phyloP scores from a whole-genome alignment of 2,888 invertebrate genomes.

The Sarcophaga rosellei region DNA sequence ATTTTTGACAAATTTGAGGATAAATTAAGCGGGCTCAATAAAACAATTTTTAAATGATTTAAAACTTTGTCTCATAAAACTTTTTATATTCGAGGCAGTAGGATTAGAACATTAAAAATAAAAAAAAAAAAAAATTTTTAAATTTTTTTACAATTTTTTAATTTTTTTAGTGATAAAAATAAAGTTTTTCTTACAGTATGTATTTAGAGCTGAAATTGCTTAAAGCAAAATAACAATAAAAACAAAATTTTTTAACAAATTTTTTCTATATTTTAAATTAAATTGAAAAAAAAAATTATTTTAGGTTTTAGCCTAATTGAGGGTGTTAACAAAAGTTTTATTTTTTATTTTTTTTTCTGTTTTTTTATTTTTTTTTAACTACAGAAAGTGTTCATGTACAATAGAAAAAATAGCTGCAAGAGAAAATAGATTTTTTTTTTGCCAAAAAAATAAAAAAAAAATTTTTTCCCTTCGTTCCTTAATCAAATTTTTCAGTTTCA shows the following conservation, averaged over 20 bases:
- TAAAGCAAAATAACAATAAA: neutral
- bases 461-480: neutral
- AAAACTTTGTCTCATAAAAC: neutral
- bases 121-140: no score
- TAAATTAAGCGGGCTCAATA: slow-evolving; percentile 26
- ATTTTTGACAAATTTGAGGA: no score
- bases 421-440: neutral
- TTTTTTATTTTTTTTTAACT: neutral
- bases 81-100: slow-evolving; percentile 2
- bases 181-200: no score
- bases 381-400: neutral
- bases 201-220: neutral
- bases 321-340: neutral
- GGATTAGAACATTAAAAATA: slow-evolving; percentile 14
- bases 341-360: no score
- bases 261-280: neutral
- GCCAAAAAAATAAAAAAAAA: neutral
- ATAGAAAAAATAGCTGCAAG: neutral
- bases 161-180: no score
- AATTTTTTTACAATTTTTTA: no score
- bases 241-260: neutral
- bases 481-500: slow-evolving; percentile 33
- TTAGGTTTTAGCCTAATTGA: neutral
- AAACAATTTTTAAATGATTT: slow-evolving; percentile 8
- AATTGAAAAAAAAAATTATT: neutral